Evolutionary conservation across 2,888 invertebrate genomes (phyloP).

Genomic region (Bombylius discolor): DNA sequence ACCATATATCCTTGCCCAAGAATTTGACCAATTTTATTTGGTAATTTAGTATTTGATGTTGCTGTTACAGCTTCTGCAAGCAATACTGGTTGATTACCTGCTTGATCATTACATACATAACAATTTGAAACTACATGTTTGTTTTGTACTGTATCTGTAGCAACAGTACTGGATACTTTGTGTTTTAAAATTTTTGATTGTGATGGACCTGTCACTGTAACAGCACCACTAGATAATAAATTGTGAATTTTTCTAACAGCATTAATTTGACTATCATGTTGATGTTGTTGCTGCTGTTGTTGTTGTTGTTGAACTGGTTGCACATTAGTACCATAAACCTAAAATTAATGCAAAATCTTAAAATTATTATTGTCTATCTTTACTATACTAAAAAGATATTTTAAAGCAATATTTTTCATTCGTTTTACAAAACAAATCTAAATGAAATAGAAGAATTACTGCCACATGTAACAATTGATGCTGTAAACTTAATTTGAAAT

Average conservation of each 20-base stretch:
- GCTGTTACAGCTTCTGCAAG: constrained; percentile 34
- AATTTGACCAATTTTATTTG: constrained; percentile 39
- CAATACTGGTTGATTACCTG: constrained; percentile 25
- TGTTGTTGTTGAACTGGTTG: background rate
- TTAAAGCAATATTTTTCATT: too few relatives aligned
- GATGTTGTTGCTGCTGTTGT: background rate
- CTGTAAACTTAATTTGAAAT: background rate
- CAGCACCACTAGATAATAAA: constrained; percentile 35
- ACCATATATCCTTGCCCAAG: constrained; percentile 39
- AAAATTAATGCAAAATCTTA: constrained; percentile 1
- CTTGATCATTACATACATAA: constrained; percentile 37
- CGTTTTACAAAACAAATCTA: too few relatives aligned
- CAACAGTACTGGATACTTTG: constrained; percentile 20
- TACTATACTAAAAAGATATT: too few relatives aligned
- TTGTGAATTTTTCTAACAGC: constrained; percentile 36
- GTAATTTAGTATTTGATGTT: constrained; percentile 36
- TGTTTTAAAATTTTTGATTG: constrained; percentile 35
- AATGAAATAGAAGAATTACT: too few relatives aligned
- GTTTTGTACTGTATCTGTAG: constrained; percentile 1
- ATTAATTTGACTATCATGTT: constrained; percentile 26
- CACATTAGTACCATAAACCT: constrained; percentile 11
- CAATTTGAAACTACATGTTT: constrained; percentile 21
- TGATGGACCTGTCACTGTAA: constrained; percentile 35
- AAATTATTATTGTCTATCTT: background rate
- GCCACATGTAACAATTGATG: background rate